Evolutionary conservation across 2,113 vertebrate species (phyloP).

Genomic region (Oreotrochilus melanogaster): DNA sequence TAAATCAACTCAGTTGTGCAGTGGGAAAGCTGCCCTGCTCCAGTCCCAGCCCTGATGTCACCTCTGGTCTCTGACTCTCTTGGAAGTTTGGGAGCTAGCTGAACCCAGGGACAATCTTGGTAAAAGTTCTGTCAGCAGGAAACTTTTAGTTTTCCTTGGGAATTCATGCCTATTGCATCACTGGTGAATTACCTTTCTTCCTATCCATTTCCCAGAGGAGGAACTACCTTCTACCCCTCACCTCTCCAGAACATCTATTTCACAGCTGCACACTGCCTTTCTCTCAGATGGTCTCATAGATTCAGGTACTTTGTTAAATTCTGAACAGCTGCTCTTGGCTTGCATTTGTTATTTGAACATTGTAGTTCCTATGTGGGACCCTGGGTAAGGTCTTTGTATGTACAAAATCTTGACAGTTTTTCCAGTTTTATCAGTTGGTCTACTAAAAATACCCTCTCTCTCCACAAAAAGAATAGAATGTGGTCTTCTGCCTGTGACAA

Average conservation of each 20-base stretch:
- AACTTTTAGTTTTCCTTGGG: background rate
- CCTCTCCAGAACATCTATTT: background rate
- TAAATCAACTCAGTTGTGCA: background rate
- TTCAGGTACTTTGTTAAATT: background rate
- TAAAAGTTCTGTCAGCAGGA: background rate
- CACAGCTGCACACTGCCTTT: background rate
- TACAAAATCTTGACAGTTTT: background rate
- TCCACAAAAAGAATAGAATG: background rate
- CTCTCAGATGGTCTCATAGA: background rate
- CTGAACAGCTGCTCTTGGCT: background rate
- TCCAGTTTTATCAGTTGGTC: background rate
- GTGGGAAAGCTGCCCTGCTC: background rate
- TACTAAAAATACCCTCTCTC: background rate
- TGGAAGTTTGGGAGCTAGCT: background rate
- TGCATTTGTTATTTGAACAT: background rate
- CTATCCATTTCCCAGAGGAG: background rate
- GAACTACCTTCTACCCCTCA: background rate
- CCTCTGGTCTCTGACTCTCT: background rate
- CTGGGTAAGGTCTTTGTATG: background rate
- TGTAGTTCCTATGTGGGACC: background rate
- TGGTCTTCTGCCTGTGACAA: background rate
- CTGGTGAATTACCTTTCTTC: background rate
- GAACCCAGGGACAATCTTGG: background rate
- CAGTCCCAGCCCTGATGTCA: background rate
- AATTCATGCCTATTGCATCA: background rate